phyloP scores from a whole-genome alignment of 2,113 vertebrate genomes.

The Harpagus bidentatus region DNA sequence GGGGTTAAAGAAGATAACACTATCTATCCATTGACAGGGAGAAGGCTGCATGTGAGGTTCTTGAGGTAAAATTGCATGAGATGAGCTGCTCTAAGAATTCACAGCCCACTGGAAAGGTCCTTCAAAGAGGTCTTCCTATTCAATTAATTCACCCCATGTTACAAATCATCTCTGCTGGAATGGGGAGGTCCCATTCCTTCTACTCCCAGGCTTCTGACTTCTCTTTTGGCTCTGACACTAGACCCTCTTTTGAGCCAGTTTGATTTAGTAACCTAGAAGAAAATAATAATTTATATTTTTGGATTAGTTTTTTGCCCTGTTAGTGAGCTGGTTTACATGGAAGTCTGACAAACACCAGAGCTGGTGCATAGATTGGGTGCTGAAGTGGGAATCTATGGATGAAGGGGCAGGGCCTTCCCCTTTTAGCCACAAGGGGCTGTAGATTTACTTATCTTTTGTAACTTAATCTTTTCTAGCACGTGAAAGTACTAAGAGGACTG shows the following conservation, averaged over 20 bases:
- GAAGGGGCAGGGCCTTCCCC: background rate
- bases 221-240: background rate
- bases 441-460: background rate
- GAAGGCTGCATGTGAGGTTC: fast-evolving
- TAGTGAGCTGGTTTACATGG: background rate
- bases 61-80: background rate
- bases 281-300: background rate
- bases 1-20: background rate
- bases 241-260: background rate
- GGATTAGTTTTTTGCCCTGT: background rate
- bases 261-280: background rate
- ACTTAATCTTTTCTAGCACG: background rate
- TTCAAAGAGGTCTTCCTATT: background rate
- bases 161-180: background rate
- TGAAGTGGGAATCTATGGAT: background rate
- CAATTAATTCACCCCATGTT: background rate
- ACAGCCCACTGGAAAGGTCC: background rate
- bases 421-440: background rate
- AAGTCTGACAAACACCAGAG: background rate
- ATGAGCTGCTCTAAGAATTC: background rate
- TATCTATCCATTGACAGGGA: background rate
- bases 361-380: background rate
- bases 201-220: background rate
- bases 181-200: background rate
- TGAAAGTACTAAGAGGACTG: background rate